phyloP scores from a whole-genome alignment of 1,140 invertebrate species.

The Drosophila varians region DNA sequence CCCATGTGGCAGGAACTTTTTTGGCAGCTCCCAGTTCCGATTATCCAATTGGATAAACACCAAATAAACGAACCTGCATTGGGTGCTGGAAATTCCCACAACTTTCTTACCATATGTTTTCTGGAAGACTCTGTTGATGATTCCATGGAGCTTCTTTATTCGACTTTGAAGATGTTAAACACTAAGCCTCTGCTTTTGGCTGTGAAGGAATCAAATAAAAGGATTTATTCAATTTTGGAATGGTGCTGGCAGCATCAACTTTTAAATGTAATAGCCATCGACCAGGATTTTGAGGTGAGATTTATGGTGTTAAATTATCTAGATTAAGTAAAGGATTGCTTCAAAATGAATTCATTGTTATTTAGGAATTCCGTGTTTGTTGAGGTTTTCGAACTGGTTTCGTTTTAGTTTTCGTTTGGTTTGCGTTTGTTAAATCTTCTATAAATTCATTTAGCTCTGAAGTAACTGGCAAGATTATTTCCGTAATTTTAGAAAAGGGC shows the following conservation, averaged over 20 bases:
- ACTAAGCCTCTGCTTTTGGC: conserved; percentile 41
- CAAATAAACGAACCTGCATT: neutral
- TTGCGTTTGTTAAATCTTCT: neutral
- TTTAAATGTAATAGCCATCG: conserved; percentile 56
- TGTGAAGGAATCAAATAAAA: neutral
- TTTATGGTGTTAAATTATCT: neutral
- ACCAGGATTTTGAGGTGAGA: conserved; percentile 53
- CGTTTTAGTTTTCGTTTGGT: too few species aligned
- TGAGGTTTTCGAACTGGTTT: neutral
- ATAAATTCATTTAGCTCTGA: neutral
- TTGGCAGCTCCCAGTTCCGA: conserved; percentile 29
- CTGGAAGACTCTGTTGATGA: conserved; percentile 7
- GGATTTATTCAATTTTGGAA: conserved; percentile 23
- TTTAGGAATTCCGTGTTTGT: neutral
- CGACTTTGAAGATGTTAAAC: conserved; percentile 34
- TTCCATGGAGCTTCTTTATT: conserved; percentile 21
- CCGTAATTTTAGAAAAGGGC: neutral
- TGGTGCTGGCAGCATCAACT: conserved; percentile 57
- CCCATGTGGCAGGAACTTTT: conserved; percentile 3
- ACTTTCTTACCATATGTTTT: conserved; percentile 39
- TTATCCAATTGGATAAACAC: conserved; percentile 30
- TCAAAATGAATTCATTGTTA: too few species aligned
- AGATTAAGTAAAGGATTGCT: neutral
- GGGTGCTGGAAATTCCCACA: conserved; percentile 14
- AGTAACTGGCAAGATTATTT: neutral